A percentile compares a stretch with the other conserved stretches of the same genome.
These are phyloP conservation scores for Idaea aversata DNA, from an alignment of 2,888 invertebrate species.

Conservation along the genomic window DNA sequence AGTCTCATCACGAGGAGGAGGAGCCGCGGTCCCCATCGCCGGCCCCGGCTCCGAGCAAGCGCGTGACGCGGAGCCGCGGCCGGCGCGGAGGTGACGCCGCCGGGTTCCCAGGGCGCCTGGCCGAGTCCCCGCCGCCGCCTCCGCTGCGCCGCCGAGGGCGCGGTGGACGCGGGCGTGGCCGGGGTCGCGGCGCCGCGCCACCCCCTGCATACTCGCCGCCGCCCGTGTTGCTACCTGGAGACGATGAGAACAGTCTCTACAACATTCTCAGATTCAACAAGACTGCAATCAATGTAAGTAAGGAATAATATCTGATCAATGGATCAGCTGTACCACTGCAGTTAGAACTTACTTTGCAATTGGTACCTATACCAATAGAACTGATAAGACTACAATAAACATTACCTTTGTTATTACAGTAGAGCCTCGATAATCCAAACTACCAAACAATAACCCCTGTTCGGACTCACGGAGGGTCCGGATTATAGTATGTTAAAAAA, in stretches of 20 bases:
- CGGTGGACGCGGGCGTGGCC: slow-evolving; percentile 63
- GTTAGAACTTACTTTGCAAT: no score
- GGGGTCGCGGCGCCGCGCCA: slow-evolving; percentile 68
- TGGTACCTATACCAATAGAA: no score
- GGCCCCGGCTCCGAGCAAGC: slow-evolving; percentile 73
- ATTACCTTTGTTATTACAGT: no score
- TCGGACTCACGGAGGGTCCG: no score
- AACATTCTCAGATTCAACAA: slow-evolving; percentile 91
- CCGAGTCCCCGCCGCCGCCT: slow-evolving; percentile 74
- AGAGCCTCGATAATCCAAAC: no score
- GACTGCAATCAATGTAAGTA: slow-evolving; percentile 86
- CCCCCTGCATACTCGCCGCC: slow-evolving; percentile 76
- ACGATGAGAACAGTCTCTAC: slow-evolving; percentile 92
- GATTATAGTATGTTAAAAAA: no score
- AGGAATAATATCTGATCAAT: no score
- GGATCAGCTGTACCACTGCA: no score
- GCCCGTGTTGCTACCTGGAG: slow-evolving; percentile 76
- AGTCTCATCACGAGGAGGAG: slow-evolving; percentile 57
- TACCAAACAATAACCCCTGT: no score
- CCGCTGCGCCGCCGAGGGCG: slow-evolving; percentile 64
- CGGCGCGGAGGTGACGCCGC: slow-evolving; percentile 76
- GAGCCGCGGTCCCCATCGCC: slow-evolving; percentile 80
- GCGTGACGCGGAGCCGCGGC: slow-evolving; percentile 83
- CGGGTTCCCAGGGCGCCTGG: slow-evolving; percentile 69
- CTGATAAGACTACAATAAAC: no score